phyloP scores from a whole-genome alignment of 2,797 vertebrate genomes.

The Fratercula arctica region DNA sequence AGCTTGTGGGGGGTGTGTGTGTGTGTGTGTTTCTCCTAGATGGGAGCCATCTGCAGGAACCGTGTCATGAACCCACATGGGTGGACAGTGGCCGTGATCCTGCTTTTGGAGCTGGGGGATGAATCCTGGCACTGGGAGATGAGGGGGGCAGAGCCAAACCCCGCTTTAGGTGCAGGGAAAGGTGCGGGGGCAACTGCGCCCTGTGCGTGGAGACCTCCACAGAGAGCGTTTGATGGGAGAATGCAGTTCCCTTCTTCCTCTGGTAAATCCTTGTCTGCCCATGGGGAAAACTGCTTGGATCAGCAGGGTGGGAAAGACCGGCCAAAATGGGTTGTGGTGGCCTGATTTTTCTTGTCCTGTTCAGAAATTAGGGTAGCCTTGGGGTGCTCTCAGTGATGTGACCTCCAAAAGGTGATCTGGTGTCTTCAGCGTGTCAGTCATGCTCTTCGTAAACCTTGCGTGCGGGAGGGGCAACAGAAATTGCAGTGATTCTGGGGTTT shows the following conservation, averaged over 20 bases:
- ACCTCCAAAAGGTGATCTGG: background rate
- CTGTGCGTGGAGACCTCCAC: background rate
- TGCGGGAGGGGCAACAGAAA: background rate
- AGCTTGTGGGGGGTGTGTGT: background rate
- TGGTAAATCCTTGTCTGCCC: background rate
- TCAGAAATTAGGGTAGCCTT: conserved; percentile 5
- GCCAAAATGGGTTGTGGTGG: background rate
- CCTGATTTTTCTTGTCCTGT: background rate
- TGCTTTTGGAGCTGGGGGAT: background rate
- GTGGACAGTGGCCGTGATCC: background rate
- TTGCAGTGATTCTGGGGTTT: background rate
- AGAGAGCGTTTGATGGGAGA: background rate
- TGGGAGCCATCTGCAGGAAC: background rate
- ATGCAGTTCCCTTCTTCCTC: background rate
- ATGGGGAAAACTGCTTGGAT: background rate
- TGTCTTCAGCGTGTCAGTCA: background rate
- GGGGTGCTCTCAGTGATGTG: background rate
- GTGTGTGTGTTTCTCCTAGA: background rate
- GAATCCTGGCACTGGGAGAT: background rate
- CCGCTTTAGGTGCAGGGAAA: background rate
- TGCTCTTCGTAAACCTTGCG: background rate
- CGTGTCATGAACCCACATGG: rapidly evolving
- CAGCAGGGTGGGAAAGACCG: background rate
- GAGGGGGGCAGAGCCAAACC: background rate
- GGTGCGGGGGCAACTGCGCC: background rate